Evolutionary conservation across 2,797 vertebrate species (phyloP), one percentile per base, ranked within the genome.

Genomic region (Sparidentex hasta): DNA sequence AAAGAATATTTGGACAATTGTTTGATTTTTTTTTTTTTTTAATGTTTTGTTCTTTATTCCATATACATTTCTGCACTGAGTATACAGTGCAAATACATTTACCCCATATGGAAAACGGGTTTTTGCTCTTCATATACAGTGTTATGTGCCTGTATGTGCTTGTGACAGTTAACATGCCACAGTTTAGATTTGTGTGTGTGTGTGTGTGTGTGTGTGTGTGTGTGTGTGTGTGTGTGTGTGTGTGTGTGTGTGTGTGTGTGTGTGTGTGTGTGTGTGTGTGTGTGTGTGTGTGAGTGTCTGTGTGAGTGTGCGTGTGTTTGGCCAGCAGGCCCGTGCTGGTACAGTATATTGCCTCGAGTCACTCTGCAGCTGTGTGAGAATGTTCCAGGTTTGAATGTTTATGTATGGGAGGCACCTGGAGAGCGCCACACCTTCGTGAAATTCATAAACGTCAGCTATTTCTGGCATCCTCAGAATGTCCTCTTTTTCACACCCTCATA

Each of bases 281-380:
- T 81, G 46, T 71, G 62, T 81, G 66, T 74, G 69, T 33, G 80
- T 85, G 86, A 91, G 74, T 56, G 55, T 52, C 51, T 71, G 71
- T 74, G 58, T 75, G 72, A 80, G 68, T 83, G 50, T 70, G 62
- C 81, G 69, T 78, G 74, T 51, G 77, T 85, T 88, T 92, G 76
- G 87, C 90, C 94, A 93, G 93, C 96, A 96, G 96, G 95, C 93
- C 94, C 86, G 43, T 90, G 92, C 96, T 94, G 94, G 95, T 84
- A 89, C 87, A 66, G 94, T 81, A 86, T 86, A 73, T 88, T 77
- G 94, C 94, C 64, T 78, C 75, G 78, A 95, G 95, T 95, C 92
- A 94, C 87, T 89, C 76, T 92, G 89, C 96, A 95, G 95, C 95
- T 96, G 95, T 94, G 92, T 90, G 92, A 94, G 93, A 95, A 94